Evolutionary conservation across 2,797 vertebrate species (phyloP).

Genomic region (Rhyacichthys aspro): DNA sequence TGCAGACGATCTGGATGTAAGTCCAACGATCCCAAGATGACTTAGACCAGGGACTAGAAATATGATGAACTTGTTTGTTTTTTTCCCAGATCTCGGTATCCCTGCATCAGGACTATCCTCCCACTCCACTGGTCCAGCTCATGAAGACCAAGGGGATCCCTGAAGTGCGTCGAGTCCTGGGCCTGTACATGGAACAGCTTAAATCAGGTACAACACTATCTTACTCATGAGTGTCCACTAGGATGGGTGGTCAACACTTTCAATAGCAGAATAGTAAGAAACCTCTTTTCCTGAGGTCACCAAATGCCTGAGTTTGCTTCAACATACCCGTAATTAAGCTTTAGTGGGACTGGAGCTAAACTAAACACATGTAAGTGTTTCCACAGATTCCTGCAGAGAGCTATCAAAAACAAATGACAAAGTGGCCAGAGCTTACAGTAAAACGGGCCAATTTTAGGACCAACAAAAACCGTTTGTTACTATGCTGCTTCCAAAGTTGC

Average conservation of each 20-base stretch:
- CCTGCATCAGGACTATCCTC: constrained; percentile 90
- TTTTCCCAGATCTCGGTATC: constrained; percentile 81
- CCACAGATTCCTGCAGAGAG: too few species aligned
- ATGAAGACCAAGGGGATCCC: constrained; percentile 86
- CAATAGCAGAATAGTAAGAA: constrained; percentile 1
- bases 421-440: too few species aligned
- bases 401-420: too few species aligned
- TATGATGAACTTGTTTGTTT: neutral
- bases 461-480: too few species aligned
- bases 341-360: too few species aligned
- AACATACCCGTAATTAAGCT: too few species aligned
- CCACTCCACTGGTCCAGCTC: constrained; percentile 84
- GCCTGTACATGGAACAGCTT: constrained; percentile 85
- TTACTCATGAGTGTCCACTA: neutral
- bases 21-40: constrained; percentile 2
- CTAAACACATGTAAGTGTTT: too few species aligned
- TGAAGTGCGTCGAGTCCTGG: constrained; percentile 83
- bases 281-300: neutral
- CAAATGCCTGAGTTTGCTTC: neutral
- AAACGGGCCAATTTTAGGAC: too few species aligned
- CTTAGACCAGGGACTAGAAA: neutral
- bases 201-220: constrained; percentile 83
- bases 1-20: constrained; percentile 90
- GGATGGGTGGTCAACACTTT: neutral
- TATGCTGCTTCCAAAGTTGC: too few species aligned